Base-by-base conservation (phyloP, 2,888 invertebrate genomes). In the Torymus texanus region DNA sequence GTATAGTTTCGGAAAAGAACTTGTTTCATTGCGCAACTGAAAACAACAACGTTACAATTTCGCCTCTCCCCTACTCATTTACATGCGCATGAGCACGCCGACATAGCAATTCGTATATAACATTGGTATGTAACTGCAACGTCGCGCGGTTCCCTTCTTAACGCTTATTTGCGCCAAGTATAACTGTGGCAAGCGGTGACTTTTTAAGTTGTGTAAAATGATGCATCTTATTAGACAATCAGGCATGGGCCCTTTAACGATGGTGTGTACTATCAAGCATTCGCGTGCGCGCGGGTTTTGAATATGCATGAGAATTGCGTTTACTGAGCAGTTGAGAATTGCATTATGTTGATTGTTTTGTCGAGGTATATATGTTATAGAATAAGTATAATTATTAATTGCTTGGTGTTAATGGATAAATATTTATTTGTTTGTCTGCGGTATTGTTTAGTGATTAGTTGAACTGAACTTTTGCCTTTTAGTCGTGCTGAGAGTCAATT, bases 21-120 rank as follows among this genome's bases (percentile, higher is more conserved):
- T 2, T 56, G 58, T 66, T 58, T 50, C 18, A 59, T 67, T 59
- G 2, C 13, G 75, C 5, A 66, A 67, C 16, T 51, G 21, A 51
- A n/a, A 59, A n/a, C 67, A 59, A n/a, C 67, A 67, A 67, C 24
- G 24, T 41, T 41, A 41, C 41, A 41, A 41, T 41, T 41, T 41
- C 56, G 58, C 18, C 21, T 16, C 51, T 2, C 13, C 11, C n/a
- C 21, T 50, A 8, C 18, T 73, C 63, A 29, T 75, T 75, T 59
- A 24, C 14, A 59, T 53, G 61, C 53, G 14, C n/a, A 3, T 5
- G 4, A 29, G 29, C 29, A 5, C 41, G 8, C 62, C 29, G 66
- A 24, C 66, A 53, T 67, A 24, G 59, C 53, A 67, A 75, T 59
- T 66, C 59, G 24, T 41, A 29, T 8, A 29, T 56, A 65, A 73